Evolutionary conservation across 2,797 vertebrate genomes (phyloP), one percentile per base, ranked within the genome.

Genomic region (Taenioides sp.): DNA sequence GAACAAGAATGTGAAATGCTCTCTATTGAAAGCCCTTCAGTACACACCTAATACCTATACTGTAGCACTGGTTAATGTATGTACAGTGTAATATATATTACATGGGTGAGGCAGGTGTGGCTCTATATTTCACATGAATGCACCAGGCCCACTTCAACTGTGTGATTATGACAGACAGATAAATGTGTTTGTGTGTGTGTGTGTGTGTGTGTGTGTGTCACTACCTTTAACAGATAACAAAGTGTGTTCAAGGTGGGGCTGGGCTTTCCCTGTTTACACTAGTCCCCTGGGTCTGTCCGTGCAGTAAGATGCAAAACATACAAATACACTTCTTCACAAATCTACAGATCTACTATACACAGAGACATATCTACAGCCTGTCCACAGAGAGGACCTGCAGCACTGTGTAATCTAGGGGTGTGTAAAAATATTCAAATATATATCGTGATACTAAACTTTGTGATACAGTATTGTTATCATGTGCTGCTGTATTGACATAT

Each of bases 151-250:
- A 23, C 23, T 14, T 27, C 10, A 25, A 25, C 27, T 61, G 17
- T 61, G 28, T n/a, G 18, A 12, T 17, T 20, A 61, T 64, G 28
- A 54, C 49, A 28, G 37, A 18, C 17, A 18, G 14, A 7, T 0
- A 59, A 17, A 22, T 54, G 20, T 22, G 47, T 72, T 17, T 34
- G 25, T 34, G 28, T 31, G 28, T 31, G 28, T 31, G 28, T 31
- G 28, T 31, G 28, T 31, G 34, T 37, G 34, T 37, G 34, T 37
- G 34, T 37, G 7, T 66, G 47, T 22, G 37, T 63, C 27, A 68
- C 74, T 80, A 76, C 76, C 59, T 31, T 22, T 67, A 9, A 55
- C 27, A 70, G 66, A 79, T 67, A 80, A 64, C 55, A 55, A 9
- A 43, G 67, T 69, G 57, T 69, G n/a, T 59, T 47, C 40, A 65